A percentile compares a stretch with the other conserved stretches of the same genome.
These are phyloP conservation scores for Aegithalos caudatus DNA, from an alignment of 2,113 vertebrate genomes.

Conservation along the genomic window DNA sequence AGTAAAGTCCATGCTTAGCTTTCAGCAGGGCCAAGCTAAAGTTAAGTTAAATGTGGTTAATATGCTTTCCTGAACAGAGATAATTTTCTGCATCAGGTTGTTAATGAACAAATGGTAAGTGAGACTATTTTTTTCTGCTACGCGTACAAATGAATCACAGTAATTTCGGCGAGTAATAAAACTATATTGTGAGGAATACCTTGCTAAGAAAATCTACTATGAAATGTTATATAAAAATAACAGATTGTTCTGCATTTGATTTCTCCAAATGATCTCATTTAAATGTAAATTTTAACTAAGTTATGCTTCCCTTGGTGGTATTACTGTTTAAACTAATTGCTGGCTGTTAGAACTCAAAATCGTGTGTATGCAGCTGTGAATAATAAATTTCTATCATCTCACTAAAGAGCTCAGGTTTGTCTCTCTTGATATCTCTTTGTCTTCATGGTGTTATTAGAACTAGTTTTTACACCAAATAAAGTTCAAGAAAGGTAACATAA, in stretches of 20 bases:
- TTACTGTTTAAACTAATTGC: constrained; percentile 68
- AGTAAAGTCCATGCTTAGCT: background rate
- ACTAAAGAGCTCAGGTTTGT: background rate
- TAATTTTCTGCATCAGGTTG: constrained; percentile 43
- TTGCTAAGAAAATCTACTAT: constrained; percentile 42
- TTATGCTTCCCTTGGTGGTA: constrained; percentile 61
- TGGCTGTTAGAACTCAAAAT: constrained; percentile 64
- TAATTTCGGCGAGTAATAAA: constrained; percentile 41
- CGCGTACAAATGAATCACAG: background rate
- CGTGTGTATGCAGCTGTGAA: constrained; percentile 49
- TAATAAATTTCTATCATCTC: constrained; percentile 40
- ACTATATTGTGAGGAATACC: constrained; percentile 34
- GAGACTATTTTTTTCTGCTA: background rate
- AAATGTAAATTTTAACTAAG: constrained; percentile 69
- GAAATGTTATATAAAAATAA: constrained; percentile 58
- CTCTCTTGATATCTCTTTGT: constrained; percentile 8
- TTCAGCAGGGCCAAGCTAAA: background rate
- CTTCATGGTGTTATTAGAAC: background rate
- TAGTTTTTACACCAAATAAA: background rate
- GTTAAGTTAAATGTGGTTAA: constrained; percentile 8
- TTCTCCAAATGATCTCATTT: constrained; percentile 68
- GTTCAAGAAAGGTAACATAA: background rate
- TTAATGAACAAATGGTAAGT: constrained; percentile 26
- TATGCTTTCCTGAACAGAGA: constrained; percentile 22
- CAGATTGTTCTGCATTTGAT: constrained; percentile 63